phyloP scores from a whole-genome alignment of 1,140 invertebrate species.

The Dysdera silvatica region DNA sequence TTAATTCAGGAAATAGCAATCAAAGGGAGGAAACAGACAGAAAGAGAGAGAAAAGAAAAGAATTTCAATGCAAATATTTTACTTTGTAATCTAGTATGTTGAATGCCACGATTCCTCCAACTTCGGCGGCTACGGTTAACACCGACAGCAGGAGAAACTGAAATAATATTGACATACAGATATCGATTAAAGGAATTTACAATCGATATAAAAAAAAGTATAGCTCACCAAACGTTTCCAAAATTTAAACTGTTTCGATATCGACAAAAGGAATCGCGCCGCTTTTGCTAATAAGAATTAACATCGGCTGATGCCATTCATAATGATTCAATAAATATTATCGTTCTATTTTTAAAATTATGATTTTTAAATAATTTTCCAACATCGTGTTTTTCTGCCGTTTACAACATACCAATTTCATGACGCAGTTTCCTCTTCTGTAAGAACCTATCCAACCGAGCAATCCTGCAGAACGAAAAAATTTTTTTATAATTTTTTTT shows the following conservation, averaged over 20 bases:
- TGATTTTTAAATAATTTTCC: not conserved
- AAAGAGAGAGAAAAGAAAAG: no score
- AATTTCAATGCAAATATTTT: no score
- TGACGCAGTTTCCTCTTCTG: conserved; percentile 27
- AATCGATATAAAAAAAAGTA: not conserved
- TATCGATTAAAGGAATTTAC: not conserved
- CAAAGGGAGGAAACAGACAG: not conserved
- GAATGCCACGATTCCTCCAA: conserved; percentile 44
- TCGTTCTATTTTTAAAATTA: not conserved
- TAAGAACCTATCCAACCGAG: conserved; percentile 33
- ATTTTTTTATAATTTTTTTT: not conserved
- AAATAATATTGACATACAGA: conserved; percentile 13
- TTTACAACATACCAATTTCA: conserved; percentile 25
- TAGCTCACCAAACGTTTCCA: not conserved
- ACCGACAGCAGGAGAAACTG: conserved; percentile 43
- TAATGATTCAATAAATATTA: not conserved
- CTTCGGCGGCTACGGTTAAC: conserved; percentile 40
- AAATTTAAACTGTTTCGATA: not conserved
- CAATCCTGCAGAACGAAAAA: conserved; percentile 24
- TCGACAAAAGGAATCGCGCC: no score
- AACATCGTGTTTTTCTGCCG: not conserved
- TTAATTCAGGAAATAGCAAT: no score
- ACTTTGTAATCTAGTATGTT: conserved; percentile 43
- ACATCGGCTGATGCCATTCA: not conserved
- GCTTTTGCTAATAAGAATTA: no score